A percentile compares a stretch with the other conserved stretches of the same genome.
These are phyloP conservation scores for Cantharis rustica DNA, from an alignment of 2,888 invertebrate genomes.

Conservation along the genomic window DNA sequence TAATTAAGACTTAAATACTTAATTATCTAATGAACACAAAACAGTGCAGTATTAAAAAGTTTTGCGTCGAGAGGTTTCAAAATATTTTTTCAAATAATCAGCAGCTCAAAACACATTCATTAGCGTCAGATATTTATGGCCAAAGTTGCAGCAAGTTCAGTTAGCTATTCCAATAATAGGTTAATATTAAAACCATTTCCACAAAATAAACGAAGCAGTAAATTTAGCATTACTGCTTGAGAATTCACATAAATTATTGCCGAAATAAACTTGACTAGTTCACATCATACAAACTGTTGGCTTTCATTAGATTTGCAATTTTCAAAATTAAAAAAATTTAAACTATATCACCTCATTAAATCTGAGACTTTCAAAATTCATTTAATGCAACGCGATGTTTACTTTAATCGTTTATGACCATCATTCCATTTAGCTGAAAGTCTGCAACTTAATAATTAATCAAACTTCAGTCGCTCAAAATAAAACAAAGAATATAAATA, in stretches of 20 bases:
- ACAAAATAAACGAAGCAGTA: neutral
- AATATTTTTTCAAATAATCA: neutral
- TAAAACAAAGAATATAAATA: conserved; percentile 34
- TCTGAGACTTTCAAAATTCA: conserved; percentile 1
- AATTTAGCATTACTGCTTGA: neutral
- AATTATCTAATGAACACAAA: neutral
- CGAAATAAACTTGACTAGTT: neutral
- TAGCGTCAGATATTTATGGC: neutral
- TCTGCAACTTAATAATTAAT: conserved; percentile 35
- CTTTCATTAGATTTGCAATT: neutral
- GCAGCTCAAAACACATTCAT: neutral
- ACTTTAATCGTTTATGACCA: conserved; percentile 28
- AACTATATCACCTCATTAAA: neutral
- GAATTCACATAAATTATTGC: neutral
- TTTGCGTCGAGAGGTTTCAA: neutral
- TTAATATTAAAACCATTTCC: neutral
- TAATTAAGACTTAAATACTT: neutral
- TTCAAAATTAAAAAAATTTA: neutral
- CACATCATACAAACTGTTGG: neutral
- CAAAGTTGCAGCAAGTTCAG: neutral
- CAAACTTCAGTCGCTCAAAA: conserved; percentile 36
- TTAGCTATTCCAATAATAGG: neutral
- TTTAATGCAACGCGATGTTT: conserved; percentile 5
- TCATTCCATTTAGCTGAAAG: conserved; percentile 30
- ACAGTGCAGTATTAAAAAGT: neutral